Conservation (phyloP, 1,140 invertebrate genomes). For the Platyscapa corneri region DNA sequence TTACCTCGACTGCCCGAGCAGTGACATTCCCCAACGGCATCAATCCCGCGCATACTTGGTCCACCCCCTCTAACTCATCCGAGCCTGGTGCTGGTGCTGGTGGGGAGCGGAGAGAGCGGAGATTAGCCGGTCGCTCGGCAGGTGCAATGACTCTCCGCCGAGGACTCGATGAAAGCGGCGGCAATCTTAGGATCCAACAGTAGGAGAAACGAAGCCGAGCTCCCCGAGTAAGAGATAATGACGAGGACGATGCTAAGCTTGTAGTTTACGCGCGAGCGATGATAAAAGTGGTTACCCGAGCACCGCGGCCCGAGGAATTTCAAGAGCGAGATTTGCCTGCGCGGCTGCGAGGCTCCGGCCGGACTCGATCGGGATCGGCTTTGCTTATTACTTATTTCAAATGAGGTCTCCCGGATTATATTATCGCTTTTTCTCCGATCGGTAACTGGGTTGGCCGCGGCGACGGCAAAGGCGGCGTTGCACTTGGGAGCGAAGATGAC, state of each 20-base stretch:
- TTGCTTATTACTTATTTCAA: background rate
- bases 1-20: background rate
- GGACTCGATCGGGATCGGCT: too few species aligned
- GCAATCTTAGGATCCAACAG: slow-evolving; percentile 1
- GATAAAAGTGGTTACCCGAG: slow-evolving; percentile 4
- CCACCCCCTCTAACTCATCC: background rate
- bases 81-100: background rate
- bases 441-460: background rate
- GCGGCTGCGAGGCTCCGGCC: too few species aligned
- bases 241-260: background rate
- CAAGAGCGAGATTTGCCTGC: background rate
- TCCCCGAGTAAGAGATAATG: background rate
- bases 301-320: background rate
- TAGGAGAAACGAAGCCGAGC: background rate
- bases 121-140: slow-evolving; percentile 11
- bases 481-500: background rate
- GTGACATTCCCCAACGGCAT: background rate
- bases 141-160: slow-evolving; percentile 44
- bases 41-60: background rate
- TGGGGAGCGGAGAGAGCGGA: background rate
- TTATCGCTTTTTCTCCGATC: background rate
- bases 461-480: background rate
- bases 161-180: background rate
- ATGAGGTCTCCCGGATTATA: background rate
- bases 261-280: background rate